Evolutionary conservation across 1,140 invertebrate genomes (phyloP), one percentile per base, ranked within the genome.

Genomic region (Portunus trituberculatus): DNA sequence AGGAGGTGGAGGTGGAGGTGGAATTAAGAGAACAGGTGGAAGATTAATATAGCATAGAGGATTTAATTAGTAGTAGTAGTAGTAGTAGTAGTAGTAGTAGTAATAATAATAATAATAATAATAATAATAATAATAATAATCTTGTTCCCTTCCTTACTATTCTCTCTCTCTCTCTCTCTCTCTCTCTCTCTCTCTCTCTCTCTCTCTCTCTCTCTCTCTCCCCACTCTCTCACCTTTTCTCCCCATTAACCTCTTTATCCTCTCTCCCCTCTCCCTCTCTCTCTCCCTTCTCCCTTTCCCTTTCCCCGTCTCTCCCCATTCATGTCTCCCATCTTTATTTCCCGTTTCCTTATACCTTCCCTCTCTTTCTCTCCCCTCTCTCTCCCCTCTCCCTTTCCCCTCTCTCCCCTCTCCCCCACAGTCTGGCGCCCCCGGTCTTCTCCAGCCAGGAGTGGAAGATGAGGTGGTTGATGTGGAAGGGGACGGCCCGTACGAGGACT

Each of bases 381-480:
- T 39, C 76, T 31, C 52, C 39, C n/a, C 76, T 31, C 52, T 52
- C 76, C 39, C 45, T 86, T 8, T 89, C 31, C 31, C 7, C 32
- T 32, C 67, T 45, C 29, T 7, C 8, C 32, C 4, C 82, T n/a
- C 90, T 28, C 92, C 91, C 92, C 46, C 52, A 14, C 84, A 95
- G 94, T 95, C 90, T 31, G 94, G 94, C 16, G 94, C 39, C 39
- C 84, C 48, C 28, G 94, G 90, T 29, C 76, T 92, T n/a, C 90
- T 92, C 52, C 90, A 92, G 84, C 46, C 84, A 6, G 93, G 86
- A 67, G 83, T 84, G 39, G 96, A 96, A 91, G 96, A 96, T 48
- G 96, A 95, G 93, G 96, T 95, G 93, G 96, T 96, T 46, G 96
- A 96, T 86, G 96, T 96, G 90, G 96, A 96, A 84, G 96, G 96